phyloP scores from a whole-genome alignment of 2,797 vertebrate genomes.

The Manis javanica region DNA sequence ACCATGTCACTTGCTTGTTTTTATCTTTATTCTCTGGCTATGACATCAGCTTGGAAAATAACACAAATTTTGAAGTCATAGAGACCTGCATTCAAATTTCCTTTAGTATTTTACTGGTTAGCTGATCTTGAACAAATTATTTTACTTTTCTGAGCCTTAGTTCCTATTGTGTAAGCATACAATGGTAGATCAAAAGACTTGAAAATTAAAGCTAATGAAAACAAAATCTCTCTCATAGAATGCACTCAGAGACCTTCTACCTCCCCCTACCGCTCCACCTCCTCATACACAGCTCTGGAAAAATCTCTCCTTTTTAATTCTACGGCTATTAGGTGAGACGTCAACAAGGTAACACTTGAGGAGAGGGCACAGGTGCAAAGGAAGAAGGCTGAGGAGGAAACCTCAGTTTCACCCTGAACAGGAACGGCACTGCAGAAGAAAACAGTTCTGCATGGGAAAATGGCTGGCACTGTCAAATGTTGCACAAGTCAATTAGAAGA shows the following conservation, averaged over 20 bases:
- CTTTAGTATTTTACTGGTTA: too few species aligned
- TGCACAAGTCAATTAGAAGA: too few species aligned
- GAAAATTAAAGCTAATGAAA: neutral
- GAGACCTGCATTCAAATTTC: neutral
- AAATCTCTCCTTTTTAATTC: neutral
- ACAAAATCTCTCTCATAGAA: neutral
- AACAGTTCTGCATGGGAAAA: neutral
- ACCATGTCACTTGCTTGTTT: neutral
- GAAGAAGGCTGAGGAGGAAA: too few species aligned
- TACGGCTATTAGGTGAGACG: neutral
- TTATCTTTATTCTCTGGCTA: neutral
- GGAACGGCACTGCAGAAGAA: neutral
- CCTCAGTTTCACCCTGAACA: too few species aligned
- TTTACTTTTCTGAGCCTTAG: neutral
- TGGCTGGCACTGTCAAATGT: rapidly evolving
- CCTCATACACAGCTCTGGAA: neutral
- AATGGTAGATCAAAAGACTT: neutral
- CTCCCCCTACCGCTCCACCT: too few species aligned
- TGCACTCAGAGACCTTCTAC: neutral
- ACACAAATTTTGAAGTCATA: neutral
- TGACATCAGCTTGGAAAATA: neutral
- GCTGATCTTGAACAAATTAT: neutral
- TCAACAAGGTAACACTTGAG: neutral
- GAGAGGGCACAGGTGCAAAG: neutral
- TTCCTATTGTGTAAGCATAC: neutral